Evolutionary conservation across 2,797 vertebrate species (phyloP), one percentile per base, ranked within the genome.

Genomic region (Otolemur crassicaudatus): DNA sequence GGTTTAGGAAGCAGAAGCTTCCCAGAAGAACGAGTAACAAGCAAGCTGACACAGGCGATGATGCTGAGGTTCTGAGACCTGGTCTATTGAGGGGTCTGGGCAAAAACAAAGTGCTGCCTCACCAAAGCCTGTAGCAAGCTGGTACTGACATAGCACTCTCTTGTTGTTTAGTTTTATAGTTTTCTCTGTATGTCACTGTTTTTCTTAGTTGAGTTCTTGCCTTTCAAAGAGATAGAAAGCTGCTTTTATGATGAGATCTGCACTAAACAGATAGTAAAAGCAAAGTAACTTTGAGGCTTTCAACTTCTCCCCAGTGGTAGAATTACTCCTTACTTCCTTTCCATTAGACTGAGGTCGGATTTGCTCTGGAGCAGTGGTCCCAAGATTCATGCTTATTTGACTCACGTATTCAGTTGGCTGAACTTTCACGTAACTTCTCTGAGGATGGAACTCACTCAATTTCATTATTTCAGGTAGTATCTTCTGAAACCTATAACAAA

Each of bases 261-360:
- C 40, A 65, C 84, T 46, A 31, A 46, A 60, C 27, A 88, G 27
- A 31, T 17, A 86, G 34, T 70, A 91, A 94, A 81, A 90, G 5
- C 37, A 90, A 87, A 96, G 16, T 67, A 84, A 81, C 85, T 58
- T 77, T 46, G 79, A 92, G 37, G 11, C 6, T 85, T 94, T 90
- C 46, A 61, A 87, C 19, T 60, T 53, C 63, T 76, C 60, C 16
- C 16, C 69, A 31, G 6, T 46, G 19, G 23, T 88, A n/a, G 31
- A 16, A 80, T 80, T 63, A 22, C 16, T 96, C 93, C n/a, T 63
- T 69, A 29, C n/a, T 73, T 88, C 23, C 6, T 91, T 49, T 16
- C 63, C 27, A 2, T 82, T 70, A 90, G 69, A n/a, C 75, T 79
- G 61, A 86, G 73, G 8, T 88, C 27, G 49, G 31, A 67, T 46